A percentile compares a stretch with the other conserved stretches of the same genome.
These are phyloP conservation scores for Chlorops oryzae DNA, from an alignment of 1,140 invertebrate genomes.

Conservation along the genomic window DNA sequence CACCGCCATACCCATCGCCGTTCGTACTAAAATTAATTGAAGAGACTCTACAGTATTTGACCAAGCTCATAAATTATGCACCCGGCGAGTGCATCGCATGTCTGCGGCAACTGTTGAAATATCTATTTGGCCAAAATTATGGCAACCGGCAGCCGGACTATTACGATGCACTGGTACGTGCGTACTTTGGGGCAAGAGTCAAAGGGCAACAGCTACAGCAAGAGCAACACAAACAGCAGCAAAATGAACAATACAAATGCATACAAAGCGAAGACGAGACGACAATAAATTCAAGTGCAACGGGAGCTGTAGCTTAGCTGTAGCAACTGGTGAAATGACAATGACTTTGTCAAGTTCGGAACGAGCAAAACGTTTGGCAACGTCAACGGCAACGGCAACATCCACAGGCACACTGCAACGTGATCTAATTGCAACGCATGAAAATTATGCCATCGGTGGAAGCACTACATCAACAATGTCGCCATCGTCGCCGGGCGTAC, in stretches of 20 bases:
- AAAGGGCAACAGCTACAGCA: conserved; percentile 11
- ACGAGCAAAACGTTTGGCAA: conserved; percentile 23
- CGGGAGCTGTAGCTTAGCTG: not conserved
- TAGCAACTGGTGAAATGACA: conserved; percentile 5
- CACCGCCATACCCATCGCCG: conserved; percentile 9
- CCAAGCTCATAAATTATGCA: conserved; percentile 61
- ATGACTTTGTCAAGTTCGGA: conserved; percentile 14
- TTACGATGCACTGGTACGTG: conserved; percentile 30
- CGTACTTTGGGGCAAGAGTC: conserved; percentile 38
- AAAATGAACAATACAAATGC: not conserved
- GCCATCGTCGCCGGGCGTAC: not conserved
- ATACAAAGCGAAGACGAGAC: conserved; percentile 10
- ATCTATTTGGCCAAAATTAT: conserved; percentile 71
- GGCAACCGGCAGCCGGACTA: conserved; percentile 44
- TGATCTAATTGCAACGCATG: not conserved
- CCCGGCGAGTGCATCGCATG: conserved; percentile 65
- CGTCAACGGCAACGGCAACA: not conserved
- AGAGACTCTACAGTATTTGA: conserved; percentile 70
- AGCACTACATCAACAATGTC: not conserved
- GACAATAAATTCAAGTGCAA: conserved; percentile 18
- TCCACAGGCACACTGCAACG: not conserved
- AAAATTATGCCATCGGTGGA: not conserved
- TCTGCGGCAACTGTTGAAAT: conserved; percentile 75
- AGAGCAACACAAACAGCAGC: conserved; percentile 10
- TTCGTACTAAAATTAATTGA: conserved; percentile 54